A percentile compares a stretch with the other conserved stretches of the same genome.
Evolutionary conservation across 37 sponge, comb jelly and placozoan genomes (phyloP).

Genomic region (Beroe forskalii): DNA sequence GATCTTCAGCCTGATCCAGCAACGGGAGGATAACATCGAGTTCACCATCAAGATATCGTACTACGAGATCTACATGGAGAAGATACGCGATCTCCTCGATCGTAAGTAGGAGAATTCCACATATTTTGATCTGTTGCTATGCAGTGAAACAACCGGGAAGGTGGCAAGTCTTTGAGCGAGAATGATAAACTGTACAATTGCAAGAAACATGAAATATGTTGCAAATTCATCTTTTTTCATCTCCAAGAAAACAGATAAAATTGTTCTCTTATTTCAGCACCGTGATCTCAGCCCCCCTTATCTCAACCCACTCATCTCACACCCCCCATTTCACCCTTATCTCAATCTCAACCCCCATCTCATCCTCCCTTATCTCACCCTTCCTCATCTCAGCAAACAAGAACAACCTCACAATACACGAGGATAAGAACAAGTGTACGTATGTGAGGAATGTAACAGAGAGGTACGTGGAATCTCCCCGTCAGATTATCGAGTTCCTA

Average conservation of each 20-base stretch:
- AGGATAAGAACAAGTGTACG: slow-evolving; percentile 80
- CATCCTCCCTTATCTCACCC: not conserved
- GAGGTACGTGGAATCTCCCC: slow-evolving; percentile 84
- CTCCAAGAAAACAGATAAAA: too few species aligned
- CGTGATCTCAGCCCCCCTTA: not conserved
- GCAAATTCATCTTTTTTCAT: too few species aligned
- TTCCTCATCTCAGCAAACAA: slow-evolving; percentile 73
- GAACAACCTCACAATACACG: slow-evolving; percentile 87
- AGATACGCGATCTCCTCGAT: slow-evolving; percentile 90
- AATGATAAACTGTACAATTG: too few species aligned
- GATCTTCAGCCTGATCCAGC: slow-evolving; percentile 82
- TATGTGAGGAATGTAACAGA: slow-evolving; percentile 97
- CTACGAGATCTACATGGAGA: slow-evolving; percentile 99
- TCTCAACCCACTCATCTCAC: not conserved
- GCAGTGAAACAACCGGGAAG: too few species aligned
- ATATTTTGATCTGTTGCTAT: too few species aligned
- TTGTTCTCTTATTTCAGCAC: too few species aligned
- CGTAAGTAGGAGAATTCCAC: too few species aligned
- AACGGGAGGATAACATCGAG: slow-evolving; percentile 71
- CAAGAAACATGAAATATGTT: too few species aligned
- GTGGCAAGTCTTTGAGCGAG: too few species aligned
- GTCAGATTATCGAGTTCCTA: slow-evolving; percentile 79
- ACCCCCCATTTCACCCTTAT: not conserved
- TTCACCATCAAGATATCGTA: slow-evolving; percentile 94
- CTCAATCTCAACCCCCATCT: too few species aligned